A percentile compares a stretch with the other conserved stretches of the same genome.
Evolutionary conservation across 2,888 invertebrate species (phyloP).

Genomic region (Dioctria rufipes): DNA sequence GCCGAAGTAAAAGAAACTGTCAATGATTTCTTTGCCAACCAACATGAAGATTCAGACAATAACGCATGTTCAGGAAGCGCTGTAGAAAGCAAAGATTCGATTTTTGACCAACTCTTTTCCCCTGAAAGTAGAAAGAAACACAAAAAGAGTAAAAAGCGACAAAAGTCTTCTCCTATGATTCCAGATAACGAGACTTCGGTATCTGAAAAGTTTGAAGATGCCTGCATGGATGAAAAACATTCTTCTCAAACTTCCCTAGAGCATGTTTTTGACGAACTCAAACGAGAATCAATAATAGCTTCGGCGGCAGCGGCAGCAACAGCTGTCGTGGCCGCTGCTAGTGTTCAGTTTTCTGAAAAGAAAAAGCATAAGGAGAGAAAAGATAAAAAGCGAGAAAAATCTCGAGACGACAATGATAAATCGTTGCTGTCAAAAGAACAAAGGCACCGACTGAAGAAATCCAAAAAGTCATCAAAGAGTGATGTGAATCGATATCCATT

Average conservation of each 20-base stretch:
- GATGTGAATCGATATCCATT: constrained; percentile 27
- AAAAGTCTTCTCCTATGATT: constrained; percentile 75
- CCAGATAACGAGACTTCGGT: constrained; percentile 62
- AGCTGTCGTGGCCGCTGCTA: constrained; percentile 46
- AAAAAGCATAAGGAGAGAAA: constrained; percentile 71
- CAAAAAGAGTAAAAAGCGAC: constrained; percentile 87
- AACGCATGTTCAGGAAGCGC: constrained; percentile 60
- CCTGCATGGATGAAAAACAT: constrained; percentile 8
- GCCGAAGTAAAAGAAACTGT: constrained; percentile 57
- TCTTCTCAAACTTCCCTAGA: constrained; percentile 66
- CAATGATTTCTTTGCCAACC: constrained; percentile 36
- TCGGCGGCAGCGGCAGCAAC: constrained; percentile 52
- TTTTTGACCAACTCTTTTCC: constrained; percentile 70
- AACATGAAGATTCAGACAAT: constrained; percentile 60
- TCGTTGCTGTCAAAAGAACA: constrained; percentile 69
- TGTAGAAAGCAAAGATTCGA: constrained; percentile 72
- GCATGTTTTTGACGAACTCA: constrained; percentile 72
- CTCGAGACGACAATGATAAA: constrained; percentile 63
- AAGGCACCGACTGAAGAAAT: constrained; percentile 72
- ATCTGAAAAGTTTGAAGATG: constrained; percentile 54
- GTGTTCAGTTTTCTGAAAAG: constrained; percentile 62
- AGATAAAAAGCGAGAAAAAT: constrained; percentile 69
- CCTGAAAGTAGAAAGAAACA: constrained; percentile 81
- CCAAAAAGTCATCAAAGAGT: constrained; percentile 75
- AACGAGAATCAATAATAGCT: constrained; percentile 67